phyloP scores from a whole-genome alignment of 2,113 vertebrate genomes.

The Mastomys natalensis region DNA sequence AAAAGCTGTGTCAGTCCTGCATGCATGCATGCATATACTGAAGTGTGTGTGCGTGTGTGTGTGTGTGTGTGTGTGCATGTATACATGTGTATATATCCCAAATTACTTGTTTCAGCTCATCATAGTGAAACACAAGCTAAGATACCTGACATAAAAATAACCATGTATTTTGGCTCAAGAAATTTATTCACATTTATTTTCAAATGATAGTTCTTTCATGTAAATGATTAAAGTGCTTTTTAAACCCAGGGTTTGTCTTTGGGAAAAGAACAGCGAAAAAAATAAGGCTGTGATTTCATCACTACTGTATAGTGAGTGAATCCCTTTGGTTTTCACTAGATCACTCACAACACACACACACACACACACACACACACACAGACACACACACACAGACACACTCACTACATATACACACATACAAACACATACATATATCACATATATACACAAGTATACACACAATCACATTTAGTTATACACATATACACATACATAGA shows the following conservation, averaged over 20 bases:
- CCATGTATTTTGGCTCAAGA: background rate
- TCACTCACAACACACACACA: background rate
- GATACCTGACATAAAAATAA: background rate
- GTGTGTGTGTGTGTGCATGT: background rate
- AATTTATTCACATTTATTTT: slow-evolving; percentile 16
- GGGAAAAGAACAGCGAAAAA: background rate
- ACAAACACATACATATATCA: background rate
- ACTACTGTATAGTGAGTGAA: background rate
- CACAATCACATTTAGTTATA: background rate
- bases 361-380: background rate
- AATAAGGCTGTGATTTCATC: background rate
- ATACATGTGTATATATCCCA: background rate
- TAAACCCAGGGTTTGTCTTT: background rate
- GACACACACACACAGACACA: background rate
- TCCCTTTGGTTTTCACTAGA: background rate
- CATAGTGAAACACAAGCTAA: background rate
- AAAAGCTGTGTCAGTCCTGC: background rate
- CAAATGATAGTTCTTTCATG: background rate
- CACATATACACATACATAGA: background rate
- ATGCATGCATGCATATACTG: background rate
- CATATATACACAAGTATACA: background rate
- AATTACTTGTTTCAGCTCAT: background rate
- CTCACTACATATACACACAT: background rate
- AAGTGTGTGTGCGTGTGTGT: background rate
- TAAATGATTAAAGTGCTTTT: background rate